Evolutionary conservation across 1,140 invertebrate genomes (phyloP), one percentile per base, ranked within the genome.

Genomic region (Ceratina japonica): DNA sequence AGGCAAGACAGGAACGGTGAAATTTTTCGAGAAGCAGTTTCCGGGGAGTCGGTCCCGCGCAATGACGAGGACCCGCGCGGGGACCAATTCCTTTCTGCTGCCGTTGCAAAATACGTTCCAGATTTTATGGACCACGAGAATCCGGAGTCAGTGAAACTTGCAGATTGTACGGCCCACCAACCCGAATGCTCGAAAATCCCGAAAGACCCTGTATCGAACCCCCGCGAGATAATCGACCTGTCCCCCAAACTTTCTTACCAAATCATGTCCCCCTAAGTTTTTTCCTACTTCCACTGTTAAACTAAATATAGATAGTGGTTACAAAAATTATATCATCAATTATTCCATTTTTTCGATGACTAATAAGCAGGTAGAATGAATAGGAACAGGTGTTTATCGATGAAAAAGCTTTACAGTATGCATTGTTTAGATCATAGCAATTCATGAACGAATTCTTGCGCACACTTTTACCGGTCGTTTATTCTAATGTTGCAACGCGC

Each of bases 21-120:
- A 84, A 85, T 84, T 84, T 85, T 84, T 85, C 70, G 66, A 80
- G 52, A 80, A 75, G 69, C 62, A 85, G 82, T 81, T 84, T 63
- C 73, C 24, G 69, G 84, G 69, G 79, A 81, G 82, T 81, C 80
- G 56, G 37, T 10, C 54, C 8, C 24, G 52, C 74, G 61, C 79
- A 84, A 85, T 84, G 84, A 85, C 82, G 69, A 74, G 74, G 83
- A 75, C 61, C 58, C 37, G 64, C 49, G 51, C 44, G 27, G 37
- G 27, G 61, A 63, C 71, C 79, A 82, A 84, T 83, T 86, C 86
- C 83, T 88, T 87, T 80, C 66, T 84, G 86, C 87, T 86, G 80
- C 59, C 83, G 81, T 79, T 79, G 89, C 81, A 78, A 83, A 85
- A 86, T 86, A 79, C 83, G 73, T 87, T 85, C 79, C 72, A 81